phyloP scores from a whole-genome alignment of 2,797 vertebrate genomes.

The Rhinatrema bivittatum region DNA sequence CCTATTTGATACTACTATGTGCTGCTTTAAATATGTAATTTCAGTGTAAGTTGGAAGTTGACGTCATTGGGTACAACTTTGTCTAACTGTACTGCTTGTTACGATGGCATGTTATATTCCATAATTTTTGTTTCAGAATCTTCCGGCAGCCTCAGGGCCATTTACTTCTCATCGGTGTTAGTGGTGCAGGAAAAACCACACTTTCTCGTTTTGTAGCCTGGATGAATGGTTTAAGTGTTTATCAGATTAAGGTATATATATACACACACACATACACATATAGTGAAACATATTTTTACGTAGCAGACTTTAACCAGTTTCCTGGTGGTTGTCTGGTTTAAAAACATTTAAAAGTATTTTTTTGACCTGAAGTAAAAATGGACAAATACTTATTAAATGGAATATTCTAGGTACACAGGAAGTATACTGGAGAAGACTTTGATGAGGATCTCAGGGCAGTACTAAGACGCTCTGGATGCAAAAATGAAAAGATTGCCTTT shows the following conservation, averaged over 20 bases:
- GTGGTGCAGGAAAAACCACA: constrained; percentile 94
- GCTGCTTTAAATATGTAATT: too few species aligned
- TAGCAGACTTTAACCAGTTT: too few species aligned
- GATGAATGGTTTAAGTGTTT: constrained; percentile 98
- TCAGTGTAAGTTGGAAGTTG: too few species aligned
- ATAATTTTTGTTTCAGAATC: constrained; percentile 70
- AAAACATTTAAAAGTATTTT: not conserved
- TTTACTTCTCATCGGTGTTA: constrained; percentile 93
- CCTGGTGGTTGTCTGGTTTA: too few species aligned
- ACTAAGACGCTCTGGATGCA: constrained; percentile 89
- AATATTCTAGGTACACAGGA: constrained; percentile 80
- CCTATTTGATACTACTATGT: too few species aligned
- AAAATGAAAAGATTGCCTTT: constrained; percentile 97
- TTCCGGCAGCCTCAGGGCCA: constrained; percentile 98
- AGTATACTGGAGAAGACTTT: constrained; percentile 97
- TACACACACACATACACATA: too few species aligned
- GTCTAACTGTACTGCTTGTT: too few species aligned
- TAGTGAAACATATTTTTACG: too few species aligned
- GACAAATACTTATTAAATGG: not conserved
- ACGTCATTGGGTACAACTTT: too few species aligned
- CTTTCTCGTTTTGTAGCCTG: constrained; percentile 96
- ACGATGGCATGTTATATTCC: too few species aligned
- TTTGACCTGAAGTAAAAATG: too few species aligned
- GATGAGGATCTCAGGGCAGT: constrained; percentile 94
- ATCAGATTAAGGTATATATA: constrained; percentile 98